Base-by-base conservation (phyloP, 2,888 invertebrate genomes). In the Macrophya annulata region DNA sequence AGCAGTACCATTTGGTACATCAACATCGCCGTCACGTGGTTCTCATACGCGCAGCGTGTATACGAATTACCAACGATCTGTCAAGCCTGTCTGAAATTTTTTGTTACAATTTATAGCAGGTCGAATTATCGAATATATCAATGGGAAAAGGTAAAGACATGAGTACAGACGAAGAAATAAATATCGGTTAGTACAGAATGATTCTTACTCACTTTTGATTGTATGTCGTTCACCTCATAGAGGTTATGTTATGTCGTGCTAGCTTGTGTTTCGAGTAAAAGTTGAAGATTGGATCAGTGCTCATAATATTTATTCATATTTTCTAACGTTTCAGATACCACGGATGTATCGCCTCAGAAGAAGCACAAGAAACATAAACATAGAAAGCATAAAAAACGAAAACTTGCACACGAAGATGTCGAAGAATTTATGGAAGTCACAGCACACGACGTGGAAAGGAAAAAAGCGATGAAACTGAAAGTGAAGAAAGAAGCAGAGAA, bases 331-430 rank as follows among this genome's bases (percentile, higher is more conserved):
- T 4, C 76, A 89, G 89, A 89, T 81, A 85, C 88, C 15, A 88
- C n/a, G n/a, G 88, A 88, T 84, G 85, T 87, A 31, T 88, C 94
- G 4, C 94, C 94, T 17, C 94, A 94, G 87, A 96, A 96, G 90
- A 95, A 95, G 87, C 96, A 95, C 89, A 96, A 96, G 90, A 95
- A 95, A 86, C 96, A 96, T 88, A 96, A 96, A 89, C 96, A 96
- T 88, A 96, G 95, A 87, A 94, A 93, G 90, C 96, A 95, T 89
- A 95, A 95, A 87, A 95, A 94, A 90, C 92, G 94, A 84, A 95
- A 95, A 90, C 93, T 95, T 91, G 94, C 94, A 25, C 94, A 94
- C 84, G 95, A 95, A 25, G 95, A 94, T 86, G 95, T 94, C 85
- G 94, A 95, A 62, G 94, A 94, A 31, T 94, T 94, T 88, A 94